Evolutionary conservation across 2,797 vertebrate species (phyloP).

Genomic region (Hydrocynus forskahlii): DNA sequence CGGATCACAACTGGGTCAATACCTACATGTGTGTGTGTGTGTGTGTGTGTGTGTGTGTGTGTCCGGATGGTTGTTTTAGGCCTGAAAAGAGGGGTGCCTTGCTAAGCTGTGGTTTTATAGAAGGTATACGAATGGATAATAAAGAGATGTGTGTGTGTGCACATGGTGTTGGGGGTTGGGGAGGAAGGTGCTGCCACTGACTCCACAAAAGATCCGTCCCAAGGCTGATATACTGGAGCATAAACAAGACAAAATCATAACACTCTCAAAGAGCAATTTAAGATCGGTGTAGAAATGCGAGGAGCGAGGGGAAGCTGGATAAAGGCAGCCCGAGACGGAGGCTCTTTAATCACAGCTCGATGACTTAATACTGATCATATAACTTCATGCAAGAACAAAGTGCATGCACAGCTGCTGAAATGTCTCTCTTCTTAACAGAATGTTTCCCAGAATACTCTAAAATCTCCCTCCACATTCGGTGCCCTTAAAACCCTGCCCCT

Average conservation of each 20-base stretch:
- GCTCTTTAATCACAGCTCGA: conserved; percentile 59
- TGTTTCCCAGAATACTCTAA: neutral
- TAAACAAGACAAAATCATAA: conserved; percentile 15
- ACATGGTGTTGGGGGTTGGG: neutral
- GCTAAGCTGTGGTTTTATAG: conserved; percentile 15
- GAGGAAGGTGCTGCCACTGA: neutral
- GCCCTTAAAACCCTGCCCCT: conserved; percentile 18
- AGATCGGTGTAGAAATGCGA: neutral
- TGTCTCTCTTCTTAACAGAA: conserved; percentile 21
- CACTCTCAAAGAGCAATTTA: neutral
- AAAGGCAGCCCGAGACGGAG: conserved; percentile 55
- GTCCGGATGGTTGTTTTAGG: conserved; percentile 33
- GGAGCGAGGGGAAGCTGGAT: conserved; percentile 36
- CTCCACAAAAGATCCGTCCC: neutral
- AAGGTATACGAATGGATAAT: conserved; percentile 8
- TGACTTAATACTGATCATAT: conserved; percentile 48
- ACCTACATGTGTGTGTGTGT: neutral
- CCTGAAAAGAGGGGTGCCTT: neutral
- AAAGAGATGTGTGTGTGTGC: neutral
- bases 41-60: no score
- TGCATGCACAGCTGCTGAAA: conserved; percentile 43
- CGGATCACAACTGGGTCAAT: conserved; percentile 63
- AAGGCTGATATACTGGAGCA: neutral
- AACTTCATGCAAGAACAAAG: conserved; percentile 53
- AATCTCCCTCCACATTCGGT: conserved; percentile 31